A percentile compares a stretch with the other conserved stretches of the same genome.
Conservation (phyloP, 2,113 vertebrate genomes). For the Hemichromis elongatus region DNA sequence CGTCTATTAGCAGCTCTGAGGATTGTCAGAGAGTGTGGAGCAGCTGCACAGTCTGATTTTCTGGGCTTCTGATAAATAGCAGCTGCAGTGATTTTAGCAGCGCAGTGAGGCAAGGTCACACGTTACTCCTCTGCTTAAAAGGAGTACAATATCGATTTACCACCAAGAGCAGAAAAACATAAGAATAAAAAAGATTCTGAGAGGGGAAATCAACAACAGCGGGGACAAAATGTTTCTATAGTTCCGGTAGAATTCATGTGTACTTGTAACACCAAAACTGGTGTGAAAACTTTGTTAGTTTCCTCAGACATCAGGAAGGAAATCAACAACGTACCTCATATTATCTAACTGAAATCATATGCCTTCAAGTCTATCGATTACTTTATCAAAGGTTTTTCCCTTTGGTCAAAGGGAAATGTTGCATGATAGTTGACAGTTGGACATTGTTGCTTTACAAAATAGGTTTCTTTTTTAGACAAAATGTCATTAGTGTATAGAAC, state of each 20-base stretch:
- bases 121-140: neutral
- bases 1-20: neutral
- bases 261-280: neutral
- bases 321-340: neutral
- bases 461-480: neutral
- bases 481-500: neutral
- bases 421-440: neutral
- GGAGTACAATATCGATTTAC: conserved; percentile 2
- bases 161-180: neutral
- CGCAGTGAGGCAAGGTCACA: neutral
- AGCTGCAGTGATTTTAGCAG: conserved; percentile 12
- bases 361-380: neutral
- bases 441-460: neutral
- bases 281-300: neutral
- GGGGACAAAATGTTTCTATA: neutral
- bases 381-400: neutral
- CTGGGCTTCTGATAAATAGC: neutral
- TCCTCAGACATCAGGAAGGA: neutral
- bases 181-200: neutral
- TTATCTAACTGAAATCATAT: neutral
- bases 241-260: neutral
- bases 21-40: neutral
- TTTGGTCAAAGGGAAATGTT: neutral
- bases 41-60: neutral
- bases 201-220: neutral